Evolutionary conservation across 2,113 vertebrate genomes (phyloP).

Genomic region (Oenanthe melanoleuca): DNA sequence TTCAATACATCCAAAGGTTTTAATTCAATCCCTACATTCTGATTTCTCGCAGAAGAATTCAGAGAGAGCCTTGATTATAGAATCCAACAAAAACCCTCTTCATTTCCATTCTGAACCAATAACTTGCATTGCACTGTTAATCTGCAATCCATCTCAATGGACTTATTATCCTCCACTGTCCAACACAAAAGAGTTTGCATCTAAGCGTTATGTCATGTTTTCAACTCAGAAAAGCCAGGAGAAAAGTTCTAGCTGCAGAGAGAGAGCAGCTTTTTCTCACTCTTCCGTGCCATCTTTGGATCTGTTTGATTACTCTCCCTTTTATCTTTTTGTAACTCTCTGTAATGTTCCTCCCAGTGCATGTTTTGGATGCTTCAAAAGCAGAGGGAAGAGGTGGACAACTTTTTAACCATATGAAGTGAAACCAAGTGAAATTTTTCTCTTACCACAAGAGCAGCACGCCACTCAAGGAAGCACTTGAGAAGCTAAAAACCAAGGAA

Average conservation of each 20-base stretch:
- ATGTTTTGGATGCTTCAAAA: background rate
- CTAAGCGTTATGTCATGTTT: background rate
- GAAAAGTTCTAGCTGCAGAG: background rate
- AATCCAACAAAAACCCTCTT: background rate
- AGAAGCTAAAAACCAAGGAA: background rate
- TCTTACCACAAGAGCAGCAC: background rate
- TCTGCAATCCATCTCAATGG: background rate
- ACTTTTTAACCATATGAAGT: background rate
- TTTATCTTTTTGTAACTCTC: background rate
- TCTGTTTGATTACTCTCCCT: background rate
- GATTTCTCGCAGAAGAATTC: too few species aligned
- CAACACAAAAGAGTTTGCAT: background rate
- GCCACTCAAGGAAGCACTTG: background rate
- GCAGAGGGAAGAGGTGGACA: background rate
- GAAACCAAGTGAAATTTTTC: background rate
- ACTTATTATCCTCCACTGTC: background rate
- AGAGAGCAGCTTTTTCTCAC: background rate
- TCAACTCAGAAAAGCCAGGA: background rate
- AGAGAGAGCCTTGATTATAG: too few species aligned
- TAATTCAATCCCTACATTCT: too few species aligned
- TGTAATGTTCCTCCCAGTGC: background rate
- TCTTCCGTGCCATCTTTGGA: background rate
- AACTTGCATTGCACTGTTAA: fast-evolving
- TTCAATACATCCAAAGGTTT: too few species aligned
- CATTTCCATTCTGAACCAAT: background rate